Base-by-base conservation (phyloP, 2,797 vertebrate species). In the Sebastes steindachneri region DNA sequence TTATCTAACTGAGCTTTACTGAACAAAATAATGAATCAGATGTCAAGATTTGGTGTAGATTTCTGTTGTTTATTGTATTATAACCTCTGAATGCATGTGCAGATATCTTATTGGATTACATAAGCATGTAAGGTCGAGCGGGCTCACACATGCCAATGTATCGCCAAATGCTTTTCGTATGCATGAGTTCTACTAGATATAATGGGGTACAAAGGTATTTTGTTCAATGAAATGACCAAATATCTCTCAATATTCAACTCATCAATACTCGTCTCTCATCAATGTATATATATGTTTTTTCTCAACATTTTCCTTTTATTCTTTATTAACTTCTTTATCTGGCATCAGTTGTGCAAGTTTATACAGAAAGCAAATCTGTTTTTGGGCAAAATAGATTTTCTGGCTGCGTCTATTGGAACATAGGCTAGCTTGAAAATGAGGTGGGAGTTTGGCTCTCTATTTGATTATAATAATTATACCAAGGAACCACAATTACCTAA, bases 391-490 rank as follows among this genome's bases (percentile, higher is more conserved):
- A 10, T 53, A 21, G 48, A 67, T 72, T 29, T 35, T 48, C 17
- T 63, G 9, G 21, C n/a, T 63, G 29, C 23, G 19, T 77, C 29
- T 9, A 70, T 59, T 62, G 45, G 12, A 77, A n/a, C 12, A 72
- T 10, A 66, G 31, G 23, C 37, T 57, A 57, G 33, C 55, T 66
- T 77, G 12, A 58, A 70, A 78, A 80, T 75, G 26, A n/a, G 54
- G n/a, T 87, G 37, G 69, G 23, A 77, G 51, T 77, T 62, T 66
- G 37, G 31, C 66, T 73, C 25, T 71, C 35, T 55, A 2, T 82
- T 29, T 70, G 57, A 81, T 83, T 79, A 65, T 59, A 76, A 68
- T 72, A 79, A 86, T 79, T 78, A 72, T 35, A 75, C 25, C 23
- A 80, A 82, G 14, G 26, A 79, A 68, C 17, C 53, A 41, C 59